Conservation (phyloP, 2,888 invertebrate genomes). For the Blera fallax region DNA sequence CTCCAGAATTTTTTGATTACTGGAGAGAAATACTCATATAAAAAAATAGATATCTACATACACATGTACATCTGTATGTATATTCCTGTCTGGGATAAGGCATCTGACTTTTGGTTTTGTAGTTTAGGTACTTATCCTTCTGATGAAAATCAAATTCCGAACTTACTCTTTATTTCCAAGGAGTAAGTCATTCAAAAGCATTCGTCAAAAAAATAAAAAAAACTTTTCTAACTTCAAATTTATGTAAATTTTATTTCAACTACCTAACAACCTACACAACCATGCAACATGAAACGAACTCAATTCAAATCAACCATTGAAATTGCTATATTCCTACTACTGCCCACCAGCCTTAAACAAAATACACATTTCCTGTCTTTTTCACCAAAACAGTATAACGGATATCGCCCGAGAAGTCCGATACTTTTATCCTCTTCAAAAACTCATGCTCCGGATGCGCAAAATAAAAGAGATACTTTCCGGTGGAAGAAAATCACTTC, state of each 20-base stretch:
- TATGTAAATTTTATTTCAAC: background rate
- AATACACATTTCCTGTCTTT: conserved; percentile 48
- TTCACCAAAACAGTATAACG: conserved; percentile 9
- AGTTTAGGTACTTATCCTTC: no score
- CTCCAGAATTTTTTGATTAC: no score
- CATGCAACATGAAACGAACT: background rate
- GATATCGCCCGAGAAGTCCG: conserved; percentile 29
- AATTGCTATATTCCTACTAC: background rate
- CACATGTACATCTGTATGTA: no score
- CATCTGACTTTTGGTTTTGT: no score
- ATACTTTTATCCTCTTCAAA: conserved; percentile 4
- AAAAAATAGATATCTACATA: no score
- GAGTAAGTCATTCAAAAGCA: no score
- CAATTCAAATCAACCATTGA: background rate
- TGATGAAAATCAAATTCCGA: no score
- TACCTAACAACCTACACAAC: no score
- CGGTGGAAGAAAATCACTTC: conserved; percentile 41
- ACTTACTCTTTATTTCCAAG: no score
- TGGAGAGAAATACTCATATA: no score
- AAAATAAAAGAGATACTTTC: conserved; percentile 56
- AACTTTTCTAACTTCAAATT: background rate
- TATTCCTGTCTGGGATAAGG: no score
- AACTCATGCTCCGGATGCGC: conserved; percentile 32
- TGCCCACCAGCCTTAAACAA: conserved; percentile 1
- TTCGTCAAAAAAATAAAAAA: background rate